Percentiles rank a stretch among this genome's conserved stretches.
These are phyloP conservation scores for Forbesichthys papilliferus DNA, from an alignment of 2,113 vertebrate genomes.

Conservation along the genomic window DNA sequence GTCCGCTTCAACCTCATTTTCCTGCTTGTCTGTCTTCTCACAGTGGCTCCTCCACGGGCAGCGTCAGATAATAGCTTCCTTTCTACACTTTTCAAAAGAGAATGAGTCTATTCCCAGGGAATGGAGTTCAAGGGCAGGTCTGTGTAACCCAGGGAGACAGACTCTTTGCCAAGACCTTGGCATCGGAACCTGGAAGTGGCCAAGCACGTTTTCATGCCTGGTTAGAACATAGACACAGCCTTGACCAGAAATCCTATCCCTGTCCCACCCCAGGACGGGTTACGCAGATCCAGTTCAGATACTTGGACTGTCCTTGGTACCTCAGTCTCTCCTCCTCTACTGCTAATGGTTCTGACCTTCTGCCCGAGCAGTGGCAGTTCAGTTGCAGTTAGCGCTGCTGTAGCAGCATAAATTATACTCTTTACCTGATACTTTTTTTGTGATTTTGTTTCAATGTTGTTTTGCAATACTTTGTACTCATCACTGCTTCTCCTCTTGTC, in stretches of 20 bases:
- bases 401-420: constrained; percentile 16
- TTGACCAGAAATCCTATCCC: constrained; percentile 53
- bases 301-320: constrained; percentile 58
- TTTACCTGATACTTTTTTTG: background rate
- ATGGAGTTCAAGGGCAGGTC: constrained; percentile 78
- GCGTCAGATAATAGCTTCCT: constrained; percentile 68
- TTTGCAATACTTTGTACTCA: constrained; percentile 24
- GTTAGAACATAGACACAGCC: constrained; percentile 48
- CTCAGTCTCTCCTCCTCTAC: constrained; percentile 34
- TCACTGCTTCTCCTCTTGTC: constrained; percentile 48
- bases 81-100: constrained; percentile 71
- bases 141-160: constrained; percentile 67
- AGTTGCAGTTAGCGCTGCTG: background rate
- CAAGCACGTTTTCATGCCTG: constrained; percentile 59
- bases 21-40: constrained; percentile 60
- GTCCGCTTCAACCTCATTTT: constrained; percentile 65
- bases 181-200: constrained; percentile 64
- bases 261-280: constrained; percentile 55
- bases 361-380: constrained; percentile 29
- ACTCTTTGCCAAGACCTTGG: constrained; percentile 68
- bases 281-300: constrained; percentile 44
- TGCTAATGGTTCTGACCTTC: constrained; percentile 39
- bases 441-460: constrained; percentile 2
- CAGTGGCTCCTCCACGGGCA: constrained; percentile 60
- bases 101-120: constrained; percentile 77